Base-by-base conservation (phyloP, 92 coral and sea anemone species). In the Chrysogorgia sp. region DNA sequence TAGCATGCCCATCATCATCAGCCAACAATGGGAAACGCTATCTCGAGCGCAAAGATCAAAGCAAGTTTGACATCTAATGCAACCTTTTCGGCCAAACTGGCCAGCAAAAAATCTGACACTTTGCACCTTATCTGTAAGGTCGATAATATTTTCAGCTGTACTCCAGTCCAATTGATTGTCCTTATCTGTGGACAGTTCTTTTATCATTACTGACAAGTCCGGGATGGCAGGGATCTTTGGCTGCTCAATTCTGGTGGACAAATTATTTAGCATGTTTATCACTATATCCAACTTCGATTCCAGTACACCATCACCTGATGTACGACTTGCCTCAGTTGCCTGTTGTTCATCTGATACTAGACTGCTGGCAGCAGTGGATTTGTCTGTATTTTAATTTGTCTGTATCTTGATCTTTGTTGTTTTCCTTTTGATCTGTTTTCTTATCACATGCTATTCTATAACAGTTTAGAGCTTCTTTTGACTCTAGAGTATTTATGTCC, bases 141-240 rank as follows among this genome's bases (percentile, higher is more conserved):
- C 22, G 20, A 63, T 63, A 2, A 63, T 31, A 34, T 63, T 63
- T 34, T 63, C 70, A 10, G 30, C 30, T 34, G 34, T 34, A 63
- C 45, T 26, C 70, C 41, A 63, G 70, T 63, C 37, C 40, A 63
- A 21, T 63, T 63, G 21, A 5, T 13, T 63, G 31, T 29, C 13
- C 15, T 59, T 28, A 25, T 59, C 66, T 59, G 66, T 59, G 34
- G 66, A n/a, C 29, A 59, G 34, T 63, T 63, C 70, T 19, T 63
- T 63, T 1, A 63, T 41, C 24, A 63, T 14, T 12, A 5, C 30
- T 8, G 70, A 63, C 31, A 59, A 20, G 30, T 59, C 66, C 14
- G 66, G 30, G 34, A 20, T 20, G 31, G 41, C 31, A 63, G 70
- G 70, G 30, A 14, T 10, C 7, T 1, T 29, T 28, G 22, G 66